A percentile compares a stretch with the other conserved stretches of the same genome.
Evolutionary conservation across 2,888 invertebrate genomes (phyloP).

Genomic region (Xestia xanthographa): DNA sequence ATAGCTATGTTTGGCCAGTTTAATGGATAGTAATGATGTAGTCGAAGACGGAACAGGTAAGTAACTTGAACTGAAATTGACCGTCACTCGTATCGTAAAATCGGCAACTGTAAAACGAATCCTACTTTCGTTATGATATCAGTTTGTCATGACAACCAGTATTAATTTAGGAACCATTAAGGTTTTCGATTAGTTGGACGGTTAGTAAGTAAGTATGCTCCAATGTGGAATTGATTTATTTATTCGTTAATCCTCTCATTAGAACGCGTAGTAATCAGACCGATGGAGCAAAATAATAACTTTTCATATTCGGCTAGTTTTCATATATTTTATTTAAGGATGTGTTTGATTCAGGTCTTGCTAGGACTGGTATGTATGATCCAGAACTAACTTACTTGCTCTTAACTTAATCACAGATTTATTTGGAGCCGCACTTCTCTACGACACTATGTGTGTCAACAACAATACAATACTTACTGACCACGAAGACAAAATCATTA

Average conservation of each 20-base stretch:
- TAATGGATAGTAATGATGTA: background rate
- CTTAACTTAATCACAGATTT: constrained; percentile 57
- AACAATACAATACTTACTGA: constrained; percentile 5
- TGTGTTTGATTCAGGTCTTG: constrained; percentile 79
- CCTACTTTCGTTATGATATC: background rate
- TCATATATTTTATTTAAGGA: background rate
- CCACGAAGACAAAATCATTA: constrained; percentile 31
- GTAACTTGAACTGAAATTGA: background rate
- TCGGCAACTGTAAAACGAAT: background rate
- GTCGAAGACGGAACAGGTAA: background rate
- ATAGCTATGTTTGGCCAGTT: background rate
- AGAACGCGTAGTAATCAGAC: background rate
- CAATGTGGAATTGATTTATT: background rate
- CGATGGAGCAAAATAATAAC: background rate
- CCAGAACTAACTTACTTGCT: background rate
- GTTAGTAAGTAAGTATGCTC: background rate
- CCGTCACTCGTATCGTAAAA: background rate
- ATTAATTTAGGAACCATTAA: background rate
- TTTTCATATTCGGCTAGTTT: background rate
- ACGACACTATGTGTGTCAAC: constrained; percentile 51
- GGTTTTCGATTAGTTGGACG: background rate
- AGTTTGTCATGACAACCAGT: background rate
- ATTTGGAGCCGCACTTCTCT: constrained; percentile 33
- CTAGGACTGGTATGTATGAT: constrained; percentile 77
- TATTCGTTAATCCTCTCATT: background rate